These are phyloP conservation scores for Chionoecetes opilio DNA, from an alignment of 1,140 invertebrate species.

Conservation along the genomic window DNA sequence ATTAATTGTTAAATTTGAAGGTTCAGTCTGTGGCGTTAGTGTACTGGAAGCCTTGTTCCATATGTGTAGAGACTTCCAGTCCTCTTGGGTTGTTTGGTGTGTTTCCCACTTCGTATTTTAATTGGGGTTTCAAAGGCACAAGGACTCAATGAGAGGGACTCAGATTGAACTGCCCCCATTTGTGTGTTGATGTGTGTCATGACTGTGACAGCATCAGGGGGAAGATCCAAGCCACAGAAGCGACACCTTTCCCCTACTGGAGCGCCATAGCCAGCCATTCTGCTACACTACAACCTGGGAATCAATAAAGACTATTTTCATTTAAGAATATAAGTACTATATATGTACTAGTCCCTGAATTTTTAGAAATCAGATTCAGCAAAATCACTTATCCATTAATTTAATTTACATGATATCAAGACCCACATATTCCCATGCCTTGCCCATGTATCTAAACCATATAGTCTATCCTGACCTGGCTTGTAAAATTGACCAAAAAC, in stretches of 20 bases:
- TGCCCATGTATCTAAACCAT: no score
- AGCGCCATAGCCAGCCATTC: slow-evolving; percentile 71
- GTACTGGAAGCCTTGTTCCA: slow-evolving; percentile 76
- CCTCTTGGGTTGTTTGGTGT: slow-evolving; percentile 74
- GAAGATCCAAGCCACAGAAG: slow-evolving; percentile 80
- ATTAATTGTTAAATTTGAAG: slow-evolving; percentile 74
- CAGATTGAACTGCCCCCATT: slow-evolving; percentile 76
- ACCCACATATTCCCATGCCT: no score
- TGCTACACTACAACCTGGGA: neutral
- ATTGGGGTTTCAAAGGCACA: slow-evolving; percentile 74
- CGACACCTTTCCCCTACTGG: slow-evolving; percentile 78
- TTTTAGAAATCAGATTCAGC: no score
- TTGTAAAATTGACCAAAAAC: no score
- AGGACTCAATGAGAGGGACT: slow-evolving; percentile 69
- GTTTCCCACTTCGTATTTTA: slow-evolving; percentile 72
- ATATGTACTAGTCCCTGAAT: no score
- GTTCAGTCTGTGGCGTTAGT: slow-evolving; percentile 77
- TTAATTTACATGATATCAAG: no score
- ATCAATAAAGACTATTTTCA: no score
- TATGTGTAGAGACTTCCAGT: slow-evolving; percentile 74
- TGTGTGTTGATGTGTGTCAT: slow-evolving; percentile 80
- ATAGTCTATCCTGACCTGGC: no score
- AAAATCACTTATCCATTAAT: no score
- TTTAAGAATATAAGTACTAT: no score
- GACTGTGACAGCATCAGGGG: slow-evolving; percentile 79